Conservation (phyloP, 92 coral and sea anemone species). For the Parazoanthus atlanticus region DNA sequence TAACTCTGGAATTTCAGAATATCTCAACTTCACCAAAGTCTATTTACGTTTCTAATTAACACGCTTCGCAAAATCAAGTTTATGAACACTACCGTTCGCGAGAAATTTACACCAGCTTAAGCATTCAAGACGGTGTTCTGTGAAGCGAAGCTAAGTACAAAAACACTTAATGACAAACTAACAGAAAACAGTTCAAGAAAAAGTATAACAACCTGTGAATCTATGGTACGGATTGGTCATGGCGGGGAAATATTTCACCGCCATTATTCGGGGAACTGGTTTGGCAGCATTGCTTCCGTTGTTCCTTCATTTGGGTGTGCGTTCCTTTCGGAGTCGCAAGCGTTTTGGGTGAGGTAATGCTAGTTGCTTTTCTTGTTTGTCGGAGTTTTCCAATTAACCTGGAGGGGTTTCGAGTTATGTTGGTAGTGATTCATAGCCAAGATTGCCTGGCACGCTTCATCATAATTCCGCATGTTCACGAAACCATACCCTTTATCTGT, state of each 20-base stretch:
- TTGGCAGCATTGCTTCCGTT: constrained; percentile 44
- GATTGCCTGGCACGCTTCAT: constrained; percentile 94
- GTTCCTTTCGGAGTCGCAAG: constrained; percentile 65
- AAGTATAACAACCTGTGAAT: constrained; percentile 40
- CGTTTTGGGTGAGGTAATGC: constrained; percentile 48
- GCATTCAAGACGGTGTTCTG: constrained; percentile 40
- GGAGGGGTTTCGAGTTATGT: constrained; percentile 85
- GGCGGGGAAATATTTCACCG: constrained; percentile 44
- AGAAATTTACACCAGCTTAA: constrained; percentile 47
- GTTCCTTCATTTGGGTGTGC: constrained; percentile 37
- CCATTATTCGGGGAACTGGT: constrained; percentile 41
- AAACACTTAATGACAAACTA: constrained; percentile 42
- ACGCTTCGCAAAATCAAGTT: constrained; percentile 71
- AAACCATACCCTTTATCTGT: constrained; percentile 96
- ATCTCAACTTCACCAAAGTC: constrained; percentile 56
- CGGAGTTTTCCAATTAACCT: constrained; percentile 95
- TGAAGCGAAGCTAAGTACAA: constrained; percentile 50
- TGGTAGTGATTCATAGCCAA: constrained; percentile 81
- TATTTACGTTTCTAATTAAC: constrained; percentile 78
- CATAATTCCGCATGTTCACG: constrained; percentile 96
- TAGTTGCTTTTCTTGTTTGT: constrained; percentile 82
- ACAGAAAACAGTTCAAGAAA: constrained; percentile 34
- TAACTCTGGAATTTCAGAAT: constrained; percentile 59
- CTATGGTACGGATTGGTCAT: constrained; percentile 33
- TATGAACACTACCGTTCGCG: constrained; percentile 58